Conservation (phyloP, 2,888 invertebrate genomes). For the Mesochorus sp. region DNA sequence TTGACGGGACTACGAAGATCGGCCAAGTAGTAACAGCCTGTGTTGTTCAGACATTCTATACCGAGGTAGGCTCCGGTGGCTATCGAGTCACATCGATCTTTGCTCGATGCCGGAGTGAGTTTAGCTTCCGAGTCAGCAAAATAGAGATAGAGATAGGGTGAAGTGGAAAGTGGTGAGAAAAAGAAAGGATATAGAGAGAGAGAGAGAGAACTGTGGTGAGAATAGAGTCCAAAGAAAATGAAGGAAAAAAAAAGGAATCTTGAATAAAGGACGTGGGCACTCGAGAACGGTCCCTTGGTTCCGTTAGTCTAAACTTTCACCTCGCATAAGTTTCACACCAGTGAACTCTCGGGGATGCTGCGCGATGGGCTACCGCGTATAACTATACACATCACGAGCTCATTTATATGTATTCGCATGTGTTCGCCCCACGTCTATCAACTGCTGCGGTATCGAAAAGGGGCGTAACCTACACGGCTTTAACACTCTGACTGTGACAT, state of each 20-base stretch:
- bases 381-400: neutral
- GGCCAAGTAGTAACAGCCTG: conserved; percentile 29
- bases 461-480: neutral
- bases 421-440: neutral
- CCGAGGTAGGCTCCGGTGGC: neutral
- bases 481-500: neutral
- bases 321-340: conserved; percentile 41
- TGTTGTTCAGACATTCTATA: conserved; percentile 17
- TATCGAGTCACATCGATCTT: conserved; percentile 37
- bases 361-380: neutral
- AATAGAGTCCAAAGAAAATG: neutral
- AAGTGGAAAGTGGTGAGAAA: neutral
- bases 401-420: neutral
- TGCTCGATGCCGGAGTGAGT: conserved; percentile 1
- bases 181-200: neutral
- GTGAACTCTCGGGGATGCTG: neutral
- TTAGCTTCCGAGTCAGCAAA: no score
- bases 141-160: no score
- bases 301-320: conserved; percentile 43
- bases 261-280: conserved; percentile 53
- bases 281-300: conserved; percentile 44
- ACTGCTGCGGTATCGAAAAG: neutral
- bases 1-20: conserved; percentile 20
- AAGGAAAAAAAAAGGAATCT: neutral
- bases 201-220: neutral